Conservation (phyloP, 2,888 invertebrate genomes). For the Hecatera dysodea region DNA sequence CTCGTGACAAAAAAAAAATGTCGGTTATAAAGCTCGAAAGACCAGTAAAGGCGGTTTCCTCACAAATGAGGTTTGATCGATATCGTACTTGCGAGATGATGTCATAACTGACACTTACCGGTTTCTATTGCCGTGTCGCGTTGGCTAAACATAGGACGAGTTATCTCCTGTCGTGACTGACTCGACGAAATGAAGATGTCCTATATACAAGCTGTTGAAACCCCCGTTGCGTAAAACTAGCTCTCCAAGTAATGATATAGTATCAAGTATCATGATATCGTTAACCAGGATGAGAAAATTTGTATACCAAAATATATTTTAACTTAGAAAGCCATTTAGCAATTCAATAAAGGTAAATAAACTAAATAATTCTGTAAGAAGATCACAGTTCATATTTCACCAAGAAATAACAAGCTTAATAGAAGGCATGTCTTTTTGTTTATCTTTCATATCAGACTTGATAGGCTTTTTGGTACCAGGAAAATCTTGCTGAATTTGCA, state of each 20-base stretch:
- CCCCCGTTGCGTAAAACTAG: background rate
- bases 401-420: conserved; percentile 50
- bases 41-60: conserved; percentile 54
- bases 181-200: background rate
- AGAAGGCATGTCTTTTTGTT: conserved; percentile 49
- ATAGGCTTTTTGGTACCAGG: conserved; percentile 47
- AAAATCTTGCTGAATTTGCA: conserved; percentile 42
- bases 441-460: conserved; percentile 56
- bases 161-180: background rate
- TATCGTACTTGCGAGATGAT: conserved; percentile 41
- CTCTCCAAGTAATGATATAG: background rate
- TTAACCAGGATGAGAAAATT: background rate
- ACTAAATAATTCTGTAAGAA: conserved; percentile 40
- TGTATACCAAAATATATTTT: conserved; percentile 6
- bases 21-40: conserved; percentile 37
- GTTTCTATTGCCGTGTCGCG: conserved; percentile 12
- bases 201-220: background rate
- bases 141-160: conserved; percentile 14
- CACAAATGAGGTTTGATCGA: conserved; percentile 51
- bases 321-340: conserved; percentile 24
- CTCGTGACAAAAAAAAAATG: background rate
- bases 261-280: too few relatives aligned
- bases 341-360: conserved; percentile 28
- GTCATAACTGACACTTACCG: conserved; percentile 41
- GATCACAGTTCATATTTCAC: conserved; percentile 34